Evolutionary conservation across 2,113 vertebrate genomes (phyloP).

Genomic region (Chascanopsetta lugubris): DNA sequence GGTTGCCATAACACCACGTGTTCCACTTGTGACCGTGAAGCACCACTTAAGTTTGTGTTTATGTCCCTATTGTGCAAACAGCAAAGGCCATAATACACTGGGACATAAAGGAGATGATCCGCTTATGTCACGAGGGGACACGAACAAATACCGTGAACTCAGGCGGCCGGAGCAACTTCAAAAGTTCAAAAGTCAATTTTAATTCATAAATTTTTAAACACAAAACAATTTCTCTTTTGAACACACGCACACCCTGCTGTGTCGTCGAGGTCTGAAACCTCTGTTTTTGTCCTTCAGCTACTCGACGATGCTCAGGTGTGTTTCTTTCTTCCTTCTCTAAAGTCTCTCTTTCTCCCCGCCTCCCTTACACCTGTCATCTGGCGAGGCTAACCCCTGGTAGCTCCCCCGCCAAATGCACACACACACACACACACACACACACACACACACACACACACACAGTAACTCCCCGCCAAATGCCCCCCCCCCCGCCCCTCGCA

Average conservation of each 20-base stretch:
- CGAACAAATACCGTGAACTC: too few species aligned
- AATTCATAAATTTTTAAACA: too few species aligned
- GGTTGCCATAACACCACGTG: too few species aligned
- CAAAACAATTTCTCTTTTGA: constrained; percentile 48
- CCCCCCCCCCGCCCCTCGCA: constrained; percentile 74
- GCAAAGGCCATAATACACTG: too few species aligned
- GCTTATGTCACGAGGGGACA: not conserved
- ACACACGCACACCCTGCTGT: constrained; percentile 74
- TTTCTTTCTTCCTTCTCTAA: constrained; percentile 57
- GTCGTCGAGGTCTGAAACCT: constrained; percentile 58
- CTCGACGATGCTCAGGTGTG: constrained; percentile 56
- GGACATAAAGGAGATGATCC: not conserved
- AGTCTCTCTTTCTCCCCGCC: constrained; percentile 57
- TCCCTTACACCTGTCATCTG: constrained; percentile 78
- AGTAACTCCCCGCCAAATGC: constrained; percentile 69
- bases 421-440: constrained; percentile 47
- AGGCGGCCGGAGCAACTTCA: too few species aligned
- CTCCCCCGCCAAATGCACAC: constrained; percentile 74
- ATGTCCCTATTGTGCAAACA: too few species aligned
- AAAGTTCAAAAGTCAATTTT: not conserved
- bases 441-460: too few species aligned
- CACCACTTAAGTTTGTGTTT: too few species aligned
- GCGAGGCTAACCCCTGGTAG: constrained; percentile 77
- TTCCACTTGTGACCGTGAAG: too few species aligned
- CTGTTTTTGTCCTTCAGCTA: constrained; percentile 74